Evolutionary conservation across 2,113 vertebrate genomes (phyloP).

Genomic region (Oncorhynchus nerka): DNA sequence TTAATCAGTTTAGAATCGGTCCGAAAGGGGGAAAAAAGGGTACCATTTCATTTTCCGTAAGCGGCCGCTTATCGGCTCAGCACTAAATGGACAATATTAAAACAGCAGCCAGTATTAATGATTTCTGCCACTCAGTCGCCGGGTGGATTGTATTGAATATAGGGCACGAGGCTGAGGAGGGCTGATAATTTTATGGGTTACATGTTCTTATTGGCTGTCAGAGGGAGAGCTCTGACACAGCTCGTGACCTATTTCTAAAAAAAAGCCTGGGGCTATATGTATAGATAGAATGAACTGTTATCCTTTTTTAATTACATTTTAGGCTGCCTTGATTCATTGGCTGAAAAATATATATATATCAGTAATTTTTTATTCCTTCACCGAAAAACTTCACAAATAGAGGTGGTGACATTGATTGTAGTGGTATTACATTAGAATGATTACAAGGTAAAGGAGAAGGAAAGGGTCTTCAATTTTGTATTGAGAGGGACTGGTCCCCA

Average conservation of each 20-base stretch:
- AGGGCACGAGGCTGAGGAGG: slow-evolving; percentile 77
- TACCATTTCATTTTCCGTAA: slow-evolving; percentile 69
- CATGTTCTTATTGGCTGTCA: slow-evolving; percentile 72
- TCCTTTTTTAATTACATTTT: slow-evolving; percentile 85
- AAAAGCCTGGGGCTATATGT: slow-evolving; percentile 69
- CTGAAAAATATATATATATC: slow-evolving; percentile 48
- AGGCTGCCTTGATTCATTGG: slow-evolving; percentile 70
- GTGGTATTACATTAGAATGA: slow-evolving; percentile 30
- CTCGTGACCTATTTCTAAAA: slow-evolving; percentile 78
- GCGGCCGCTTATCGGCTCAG: slow-evolving; percentile 62
- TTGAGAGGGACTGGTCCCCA: slow-evolving; percentile 15
- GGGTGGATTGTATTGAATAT: slow-evolving; percentile 75
- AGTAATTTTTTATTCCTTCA: slow-evolving; percentile 30
- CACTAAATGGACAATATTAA: slow-evolving; percentile 80
- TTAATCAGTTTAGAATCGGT: slow-evolving; percentile 67
- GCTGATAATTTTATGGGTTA: slow-evolving; percentile 78
- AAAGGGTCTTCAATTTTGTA: slow-evolving; percentile 17
- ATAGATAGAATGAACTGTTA: slow-evolving; percentile 79
- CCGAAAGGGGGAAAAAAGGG: slow-evolving; percentile 41
- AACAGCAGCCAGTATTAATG: slow-evolving; percentile 78
- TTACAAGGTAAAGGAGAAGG: slow-evolving; percentile 20
- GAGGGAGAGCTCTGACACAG: slow-evolving; percentile 75
- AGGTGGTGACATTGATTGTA: slow-evolving; percentile 25
- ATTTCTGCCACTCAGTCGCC: slow-evolving; percentile 78
- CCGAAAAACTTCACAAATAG: slow-evolving; percentile 47